Evolutionary conservation across 2,888 invertebrate genomes (phyloP), one percentile per base, ranked within the genome.

Genomic region (Automeris io): DNA sequence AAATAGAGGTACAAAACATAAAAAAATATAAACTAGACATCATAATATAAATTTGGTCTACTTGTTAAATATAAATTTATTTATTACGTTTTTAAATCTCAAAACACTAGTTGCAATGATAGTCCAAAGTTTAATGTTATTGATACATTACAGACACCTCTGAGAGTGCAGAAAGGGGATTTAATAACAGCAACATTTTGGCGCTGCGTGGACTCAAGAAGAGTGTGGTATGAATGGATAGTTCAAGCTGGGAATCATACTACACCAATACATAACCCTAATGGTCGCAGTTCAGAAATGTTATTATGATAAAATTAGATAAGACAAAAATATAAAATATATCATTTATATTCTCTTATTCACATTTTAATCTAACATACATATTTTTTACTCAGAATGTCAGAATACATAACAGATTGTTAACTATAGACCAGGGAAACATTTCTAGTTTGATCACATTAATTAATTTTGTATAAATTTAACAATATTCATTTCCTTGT

Each of bases 211-310:
- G 92, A 90, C 45, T 69, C 90, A 2, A 92, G 93, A 46, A 93
- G 93, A 67, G 96, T 98, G 6, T 98, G 98, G 98, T 98, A 98
- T 63, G 98, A 98, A 73, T 98, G 98, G 98, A 90, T 92, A 53
- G 88, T 75, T 1, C 70, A 76, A 57, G 80, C 77, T 2, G 81
- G 75, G 6, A 66, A 68, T 18, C 61, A 54, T 2, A 60, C 66
- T 8, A 75, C 80, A 22, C 59, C 68, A 5, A 45, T 85, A 24
- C 86, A 86, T 46, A 86, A 86, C 43, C 46, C 63, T 6, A 76
- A 78, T 47, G 86, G 86, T 18, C 61, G 67, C 29, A 81, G 82
- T 58, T 77, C 85, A 5, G 83, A 85, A 67, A 86, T 86, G 86
- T 61, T 85, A 40, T 73, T 86, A 70, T 85, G 67, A 75, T 66